phyloP scores from a whole-genome alignment of 2,888 invertebrate genomes.

The Sipha maydis region DNA sequence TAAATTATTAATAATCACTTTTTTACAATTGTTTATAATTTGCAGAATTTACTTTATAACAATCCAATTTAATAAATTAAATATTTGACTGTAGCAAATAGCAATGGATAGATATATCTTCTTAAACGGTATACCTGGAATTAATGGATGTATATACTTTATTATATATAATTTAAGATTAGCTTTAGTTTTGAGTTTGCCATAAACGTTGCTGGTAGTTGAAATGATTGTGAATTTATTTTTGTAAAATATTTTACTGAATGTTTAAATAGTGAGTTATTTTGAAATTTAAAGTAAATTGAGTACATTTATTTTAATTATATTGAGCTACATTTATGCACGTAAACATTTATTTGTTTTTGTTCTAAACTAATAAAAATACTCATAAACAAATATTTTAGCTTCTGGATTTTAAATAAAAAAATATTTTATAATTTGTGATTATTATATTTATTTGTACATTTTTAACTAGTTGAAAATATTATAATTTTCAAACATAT shows the following conservation, averaged over 20 bases:
- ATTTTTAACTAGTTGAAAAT: no score
- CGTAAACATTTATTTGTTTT: background rate
- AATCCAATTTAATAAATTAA: background rate
- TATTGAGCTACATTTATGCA: no score
- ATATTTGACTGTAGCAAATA: background rate
- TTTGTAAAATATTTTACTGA: background rate
- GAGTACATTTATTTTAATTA: background rate
- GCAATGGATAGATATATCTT: background rate
- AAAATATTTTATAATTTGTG: background rate
- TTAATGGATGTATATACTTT: background rate
- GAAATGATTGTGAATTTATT: background rate
- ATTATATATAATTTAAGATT: background rate
- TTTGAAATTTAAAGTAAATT: background rate
- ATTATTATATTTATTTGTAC: no score
- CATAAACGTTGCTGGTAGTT: background rate
- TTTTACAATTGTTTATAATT: constrained; percentile 4
- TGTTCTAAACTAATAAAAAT: background rate
- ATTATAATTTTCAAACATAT: no score
- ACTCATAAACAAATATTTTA: background rate
- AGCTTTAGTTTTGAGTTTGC: background rate
- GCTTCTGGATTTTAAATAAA: background rate
- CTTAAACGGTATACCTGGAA: no score
- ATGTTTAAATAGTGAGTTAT: background rate
- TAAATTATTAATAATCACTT: constrained; percentile 29
- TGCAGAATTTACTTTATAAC: background rate